Evolutionary conservation across 2,113 vertebrate species (phyloP), one percentile per base, ranked within the genome.

Genomic region (Piprites chloris): DNA sequence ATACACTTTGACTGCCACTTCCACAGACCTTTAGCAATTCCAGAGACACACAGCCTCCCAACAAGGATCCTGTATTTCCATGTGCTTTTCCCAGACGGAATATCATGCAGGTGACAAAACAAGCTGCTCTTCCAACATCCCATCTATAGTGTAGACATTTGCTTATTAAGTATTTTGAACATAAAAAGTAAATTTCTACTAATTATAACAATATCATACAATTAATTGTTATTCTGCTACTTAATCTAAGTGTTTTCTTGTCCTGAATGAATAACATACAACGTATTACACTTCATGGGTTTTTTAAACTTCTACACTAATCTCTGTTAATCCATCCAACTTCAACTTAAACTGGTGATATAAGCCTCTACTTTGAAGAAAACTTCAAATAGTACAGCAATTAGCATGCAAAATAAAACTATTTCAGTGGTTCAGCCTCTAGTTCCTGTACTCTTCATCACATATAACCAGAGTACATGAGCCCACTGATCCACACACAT

Each of bases 281-380:
- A 83, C 46, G 28, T 72, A 55, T 12, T 80, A 55, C 13, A n/a
- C 24, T 35, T 78, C 24, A 17, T 53, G 55, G 65, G 71, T 76
- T 23, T 65, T 39, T 21, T n/a, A n/a, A 88, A 46, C 42, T 80
- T 41, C 35, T 56, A 27, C 13, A 58, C 21, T 95, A 84, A 93
- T 81, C 76, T 84, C 63, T 32, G 19, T 68, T 95, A 95, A 95
- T 92, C 76, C 80, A 74, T 50, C 89, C 46, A 92, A 93, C 83
- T 77, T 91, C 41, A 72, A 87, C 19, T 92, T 67, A 81, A 90
- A 92, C 30, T 69, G 50, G 41, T 19, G 55, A 93, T 84, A 95
- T 74, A 88, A 71, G 46, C 23, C 46, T 46, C 58, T 35, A 2
- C 59, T 93, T 93, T 77, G 66, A 95, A 88, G 58, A 74, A 85